Conservation (phyloP, 2,113 vertebrate genomes). For the Trematocara zebra region DNA sequence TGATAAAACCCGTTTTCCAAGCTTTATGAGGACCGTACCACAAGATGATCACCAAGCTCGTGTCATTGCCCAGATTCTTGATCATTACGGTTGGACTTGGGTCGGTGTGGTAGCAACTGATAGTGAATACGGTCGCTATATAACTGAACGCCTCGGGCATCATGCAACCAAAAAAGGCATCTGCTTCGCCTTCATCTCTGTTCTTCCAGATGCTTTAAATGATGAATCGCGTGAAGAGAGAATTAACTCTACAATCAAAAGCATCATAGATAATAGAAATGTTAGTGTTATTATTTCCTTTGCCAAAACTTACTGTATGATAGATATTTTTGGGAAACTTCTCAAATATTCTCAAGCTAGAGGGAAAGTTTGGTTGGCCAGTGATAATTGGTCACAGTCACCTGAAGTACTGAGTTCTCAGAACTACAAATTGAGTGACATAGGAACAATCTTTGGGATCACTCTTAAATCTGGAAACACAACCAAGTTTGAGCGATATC, state of each 20-base stretch:
- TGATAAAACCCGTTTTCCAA: constrained; percentile 28
- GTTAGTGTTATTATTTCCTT: constrained; percentile 80
- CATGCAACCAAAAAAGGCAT: constrained; percentile 66
- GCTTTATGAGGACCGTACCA: constrained; percentile 30
- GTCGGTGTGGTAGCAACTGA: constrained; percentile 74
- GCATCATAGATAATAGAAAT: constrained; percentile 63
- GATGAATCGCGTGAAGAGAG: constrained; percentile 48
- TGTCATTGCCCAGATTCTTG: constrained; percentile 74
- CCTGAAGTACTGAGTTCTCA: constrained; percentile 53
- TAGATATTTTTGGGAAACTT: constrained; percentile 69
- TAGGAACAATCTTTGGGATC: constrained; percentile 77
- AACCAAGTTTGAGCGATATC: constrained; percentile 68
- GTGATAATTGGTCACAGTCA: constrained; percentile 78
- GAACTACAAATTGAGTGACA: constrained; percentile 55
- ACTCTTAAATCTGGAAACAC: constrained; percentile 72
- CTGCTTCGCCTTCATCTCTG: constrained; percentile 75
- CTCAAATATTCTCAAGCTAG: constrained; percentile 67
- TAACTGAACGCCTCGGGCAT: constrained; percentile 67
- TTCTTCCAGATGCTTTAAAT: constrained; percentile 73
- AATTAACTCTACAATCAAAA: constrained; percentile 65
- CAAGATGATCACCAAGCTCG: constrained; percentile 71
- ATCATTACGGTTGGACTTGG: constrained; percentile 74
- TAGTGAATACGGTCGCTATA: constrained; percentile 33
- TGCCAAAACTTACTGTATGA: constrained; percentile 72
- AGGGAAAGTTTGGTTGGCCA: constrained; percentile 76